Evolutionary conservation across 2,888 invertebrate genomes (phyloP), one percentile per base, ranked within the genome.

Genomic region (Nebria salina): DNA sequence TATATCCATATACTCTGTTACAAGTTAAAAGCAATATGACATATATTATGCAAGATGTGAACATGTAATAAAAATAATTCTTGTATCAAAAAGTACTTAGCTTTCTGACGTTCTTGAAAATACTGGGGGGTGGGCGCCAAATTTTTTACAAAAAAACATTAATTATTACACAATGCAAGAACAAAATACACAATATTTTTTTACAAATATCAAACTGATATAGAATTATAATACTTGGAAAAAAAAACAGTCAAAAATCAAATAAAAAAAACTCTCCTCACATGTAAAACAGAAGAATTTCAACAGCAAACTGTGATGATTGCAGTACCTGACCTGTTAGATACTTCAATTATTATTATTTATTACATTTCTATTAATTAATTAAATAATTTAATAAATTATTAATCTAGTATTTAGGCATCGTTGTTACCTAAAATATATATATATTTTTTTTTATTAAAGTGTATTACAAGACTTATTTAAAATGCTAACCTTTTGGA

Each of bases 11-110:
- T 80, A 80, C 75, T 75, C 75, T 80, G 80, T 80, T 80, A 79
- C 79, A 80, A 75, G 80, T 70, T 80, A 80, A 72, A 80, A 80
- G 80, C 80, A 80, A 80, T 76, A 70, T 70, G 80, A 80, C 80
- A 80, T 80, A 68, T 70, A 25, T 11, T 70, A 70, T 70, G 80
- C 80, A 65, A 54, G 80, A 80, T 75, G 80, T 80, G 75, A 80
- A 75, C 72, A 75, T 75, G 80, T 80, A 80, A 80, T 80, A 80
- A 80, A 80, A 80, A 80, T 80, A 80, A 80, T 75, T 80, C 80
- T 80, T 75, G 75, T 80, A 80, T 80, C 80, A 80, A 80, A 79
- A 80, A 80, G 75, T 80, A 75, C 54, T 54, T 75, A 80, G 66
- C 80, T 80, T 80, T 75, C 80, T 80, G 80, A 80, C 65, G 20